Evolutionary conservation across 2,888 invertebrate species (phyloP).

Genomic region (Busseola fusca): DNA sequence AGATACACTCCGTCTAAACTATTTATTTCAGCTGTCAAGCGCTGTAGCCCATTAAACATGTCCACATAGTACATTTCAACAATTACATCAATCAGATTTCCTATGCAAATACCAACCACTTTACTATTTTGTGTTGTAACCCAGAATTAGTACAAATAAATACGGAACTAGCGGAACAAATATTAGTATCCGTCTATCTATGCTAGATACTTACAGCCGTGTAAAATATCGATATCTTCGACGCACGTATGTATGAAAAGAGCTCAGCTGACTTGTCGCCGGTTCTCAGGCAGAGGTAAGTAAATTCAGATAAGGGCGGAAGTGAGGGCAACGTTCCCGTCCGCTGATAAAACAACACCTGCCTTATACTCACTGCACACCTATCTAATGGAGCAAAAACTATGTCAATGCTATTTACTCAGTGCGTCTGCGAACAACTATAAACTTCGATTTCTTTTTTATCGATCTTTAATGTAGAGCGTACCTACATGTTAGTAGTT

Average conservation of each 20-base stretch:
- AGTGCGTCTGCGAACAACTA: constrained; percentile 31
- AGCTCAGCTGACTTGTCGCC: constrained; percentile 74
- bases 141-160: constrained; percentile 24
- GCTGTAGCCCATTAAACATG: background rate
- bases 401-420: constrained; percentile 45
- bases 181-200: constrained; percentile 19
- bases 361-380: constrained; percentile 68
- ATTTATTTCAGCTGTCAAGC: constrained; percentile 1
- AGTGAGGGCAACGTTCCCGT: constrained; percentile 83
- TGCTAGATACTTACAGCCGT: constrained; percentile 11
- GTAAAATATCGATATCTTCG: constrained; percentile 33
- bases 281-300: constrained; percentile 83
- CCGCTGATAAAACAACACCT: constrained; percentile 81
- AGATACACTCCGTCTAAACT: background rate
- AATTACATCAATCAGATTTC: constrained; percentile 21
- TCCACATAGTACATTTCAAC: constrained; percentile 1
- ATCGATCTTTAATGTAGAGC: constrained; percentile 26
- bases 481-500: constrained; percentile 9
- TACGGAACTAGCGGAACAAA: constrained; percentile 43
- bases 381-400: constrained; percentile 57
- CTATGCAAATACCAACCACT: constrained; percentile 8
- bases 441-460: constrained; percentile 38
- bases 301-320: constrained; percentile 86
- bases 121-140: constrained; percentile 17
- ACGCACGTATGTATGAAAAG: constrained; percentile 52